Conservation (phyloP, 2,113 vertebrate genomes). For the Tachuris rubrigastra region DNA sequence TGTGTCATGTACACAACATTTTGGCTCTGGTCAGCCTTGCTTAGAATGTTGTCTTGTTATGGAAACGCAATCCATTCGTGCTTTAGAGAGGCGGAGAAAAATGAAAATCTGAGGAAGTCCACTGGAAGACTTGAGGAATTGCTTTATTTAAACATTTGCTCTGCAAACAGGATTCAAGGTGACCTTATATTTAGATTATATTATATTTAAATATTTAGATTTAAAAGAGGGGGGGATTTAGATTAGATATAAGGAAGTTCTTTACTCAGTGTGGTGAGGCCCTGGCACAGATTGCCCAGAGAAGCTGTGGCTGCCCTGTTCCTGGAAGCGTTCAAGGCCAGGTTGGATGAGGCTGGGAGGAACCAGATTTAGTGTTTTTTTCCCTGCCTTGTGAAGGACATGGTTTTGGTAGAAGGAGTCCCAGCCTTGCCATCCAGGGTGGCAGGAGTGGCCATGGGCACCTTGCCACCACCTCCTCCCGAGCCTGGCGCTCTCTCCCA, state of each 20-base stretch:
- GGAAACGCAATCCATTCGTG: background rate
- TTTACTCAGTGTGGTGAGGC: background rate
- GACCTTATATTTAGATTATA: background rate
- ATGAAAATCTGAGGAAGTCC: background rate
- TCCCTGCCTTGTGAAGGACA: background rate
- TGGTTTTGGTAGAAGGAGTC: background rate
- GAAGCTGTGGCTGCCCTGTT: background rate
- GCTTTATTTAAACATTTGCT: background rate
- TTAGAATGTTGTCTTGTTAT: background rate
- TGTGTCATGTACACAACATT: background rate
- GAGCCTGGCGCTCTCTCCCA: background rate
- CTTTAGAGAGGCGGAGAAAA: background rate
- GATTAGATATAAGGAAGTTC: background rate
- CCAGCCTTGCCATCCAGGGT: background rate
- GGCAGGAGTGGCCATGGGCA: fast-evolving
- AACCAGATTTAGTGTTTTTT: background rate
- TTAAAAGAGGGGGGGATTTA: background rate
- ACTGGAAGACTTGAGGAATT: background rate
- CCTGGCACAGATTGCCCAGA: background rate
- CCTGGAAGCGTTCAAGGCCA: background rate
- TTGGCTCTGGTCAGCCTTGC: background rate
- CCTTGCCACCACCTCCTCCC: background rate
- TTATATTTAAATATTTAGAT: background rate
- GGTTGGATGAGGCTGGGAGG: background rate
- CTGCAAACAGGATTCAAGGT: background rate